phyloP scores from a whole-genome alignment of 2,113 vertebrate genomes.

The Pachyramphus minor region DNA sequence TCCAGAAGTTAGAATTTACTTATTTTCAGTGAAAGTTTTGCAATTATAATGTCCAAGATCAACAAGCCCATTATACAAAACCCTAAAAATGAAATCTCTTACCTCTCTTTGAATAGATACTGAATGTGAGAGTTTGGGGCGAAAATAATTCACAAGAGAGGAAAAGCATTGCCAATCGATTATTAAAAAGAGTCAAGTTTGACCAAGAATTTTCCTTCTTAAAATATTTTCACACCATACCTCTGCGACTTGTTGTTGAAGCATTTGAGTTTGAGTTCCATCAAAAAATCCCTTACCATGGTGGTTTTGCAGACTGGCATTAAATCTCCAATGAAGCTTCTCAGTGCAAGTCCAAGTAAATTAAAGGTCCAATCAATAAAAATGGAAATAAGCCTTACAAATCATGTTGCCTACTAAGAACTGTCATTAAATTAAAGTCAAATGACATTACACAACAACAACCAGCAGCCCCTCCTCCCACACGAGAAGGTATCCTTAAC shows the following conservation, averaged over 20 bases:
- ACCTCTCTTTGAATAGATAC: background rate
- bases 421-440: slow-evolving; percentile 6
- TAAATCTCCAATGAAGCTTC: background rate
- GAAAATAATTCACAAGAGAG: background rate
- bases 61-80: background rate
- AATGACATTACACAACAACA: background rate
- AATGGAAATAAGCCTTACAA: slow-evolving; percentile 25
- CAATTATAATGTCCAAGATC: background rate
- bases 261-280: background rate
- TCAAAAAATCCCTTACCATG: slow-evolving; percentile 5
- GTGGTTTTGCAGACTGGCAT: background rate
- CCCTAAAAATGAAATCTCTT: background rate
- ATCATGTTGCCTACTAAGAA: background rate
- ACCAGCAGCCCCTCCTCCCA: background rate
- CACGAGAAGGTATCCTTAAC: background rate
- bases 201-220: background rate
- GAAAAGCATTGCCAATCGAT: background rate
- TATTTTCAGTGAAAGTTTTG: background rate
- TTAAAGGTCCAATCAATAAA: slow-evolving; percentile 14
- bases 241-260: background rate
- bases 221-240: background rate
- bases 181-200: background rate
- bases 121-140: background rate
- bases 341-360: slow-evolving; percentile 8
- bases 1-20: background rate